A percentile compares a stretch with the other conserved stretches of the same genome.
Conservation (phyloP, 2,113 vertebrate genomes). For the Solea solea region DNA sequence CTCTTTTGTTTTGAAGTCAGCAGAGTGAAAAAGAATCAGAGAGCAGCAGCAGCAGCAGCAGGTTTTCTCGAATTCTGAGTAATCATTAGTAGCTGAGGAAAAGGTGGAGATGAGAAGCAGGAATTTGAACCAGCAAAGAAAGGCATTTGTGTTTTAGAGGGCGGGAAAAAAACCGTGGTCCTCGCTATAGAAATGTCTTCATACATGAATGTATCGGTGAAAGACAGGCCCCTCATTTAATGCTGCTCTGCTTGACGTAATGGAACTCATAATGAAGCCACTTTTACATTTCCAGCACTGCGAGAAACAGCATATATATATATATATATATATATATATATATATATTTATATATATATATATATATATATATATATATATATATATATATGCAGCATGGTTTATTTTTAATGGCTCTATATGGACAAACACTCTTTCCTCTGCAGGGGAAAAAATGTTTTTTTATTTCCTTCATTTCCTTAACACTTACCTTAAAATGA, state of each 20-base stretch:
- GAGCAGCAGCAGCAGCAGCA: background rate
- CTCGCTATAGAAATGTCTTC: slow-evolving; percentile 12
- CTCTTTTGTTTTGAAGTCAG: slow-evolving; percentile 13
- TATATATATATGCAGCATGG: background rate
- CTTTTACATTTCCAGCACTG: background rate
- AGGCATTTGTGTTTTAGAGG: slow-evolving; percentile 2
- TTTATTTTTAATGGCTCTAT: background rate
- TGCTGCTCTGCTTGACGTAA: slow-evolving; percentile 3
- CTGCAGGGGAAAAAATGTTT: background rate
- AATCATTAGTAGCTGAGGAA: slow-evolving; percentile 2
- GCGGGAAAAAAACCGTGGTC: background rate
- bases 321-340: background rate
- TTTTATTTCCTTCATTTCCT: background rate
- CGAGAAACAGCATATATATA: background rate
- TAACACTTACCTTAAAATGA: slow-evolving; percentile 12
- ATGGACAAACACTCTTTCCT: slow-evolving; percentile 1
- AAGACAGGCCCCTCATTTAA: slow-evolving; percentile 14
- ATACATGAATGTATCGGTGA: slow-evolving; percentile 1
- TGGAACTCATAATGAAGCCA: background rate
- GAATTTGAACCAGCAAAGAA: slow-evolving; percentile 4
- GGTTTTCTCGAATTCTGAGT: slow-evolving; percentile 18
- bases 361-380: no score
- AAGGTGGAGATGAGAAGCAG: background rate
- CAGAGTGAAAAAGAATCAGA: background rate
- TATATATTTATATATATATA: no score